These are phyloP conservation scores for Trichonephila inaurata DNA, from an alignment of 1,140 invertebrate genomes.

Conservation along the genomic window DNA sequence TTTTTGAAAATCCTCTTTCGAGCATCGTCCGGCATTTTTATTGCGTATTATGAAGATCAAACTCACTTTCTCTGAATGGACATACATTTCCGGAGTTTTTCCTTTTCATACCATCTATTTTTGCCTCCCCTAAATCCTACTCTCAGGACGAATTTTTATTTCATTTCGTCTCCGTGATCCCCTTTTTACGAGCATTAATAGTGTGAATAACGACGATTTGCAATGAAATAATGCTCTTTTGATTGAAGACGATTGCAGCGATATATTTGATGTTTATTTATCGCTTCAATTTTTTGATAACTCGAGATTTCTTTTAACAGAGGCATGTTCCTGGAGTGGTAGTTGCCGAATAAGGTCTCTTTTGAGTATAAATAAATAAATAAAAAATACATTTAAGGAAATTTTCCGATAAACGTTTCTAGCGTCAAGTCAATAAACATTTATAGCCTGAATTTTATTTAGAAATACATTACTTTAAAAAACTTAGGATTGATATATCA, in stretches of 20 bases:
- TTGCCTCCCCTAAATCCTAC: no score
- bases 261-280: not conserved
- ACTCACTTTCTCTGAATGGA: slow-evolving; percentile 42
- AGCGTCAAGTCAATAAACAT: no score
- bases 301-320: not conserved
- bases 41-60: slow-evolving; percentile 68
- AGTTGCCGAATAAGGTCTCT: not conserved
- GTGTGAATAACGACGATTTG: slow-evolving; percentile 11
- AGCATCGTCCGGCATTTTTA: slow-evolving; percentile 73
- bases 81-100: slow-evolving; percentile 52
- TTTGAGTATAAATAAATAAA: not conserved
- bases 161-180: slow-evolving; percentile 1
- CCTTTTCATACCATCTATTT: slow-evolving; percentile 24
- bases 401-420: not conserved
- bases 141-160: slow-evolving; percentile 4
- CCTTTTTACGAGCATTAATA: slow-evolving; percentile 47
- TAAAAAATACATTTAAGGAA: not conserved
- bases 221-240: slow-evolving; percentile 56
- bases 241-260: slow-evolving; percentile 26
- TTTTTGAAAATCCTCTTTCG: slow-evolving; percentile 68
- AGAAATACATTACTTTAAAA: no score
- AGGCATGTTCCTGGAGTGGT: not conserved
- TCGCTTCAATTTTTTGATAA: not conserved
- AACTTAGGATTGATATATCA: no score
- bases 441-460: no score